Conservation (phyloP, 2,888 invertebrate species). For the Machimus rusticus region DNA sequence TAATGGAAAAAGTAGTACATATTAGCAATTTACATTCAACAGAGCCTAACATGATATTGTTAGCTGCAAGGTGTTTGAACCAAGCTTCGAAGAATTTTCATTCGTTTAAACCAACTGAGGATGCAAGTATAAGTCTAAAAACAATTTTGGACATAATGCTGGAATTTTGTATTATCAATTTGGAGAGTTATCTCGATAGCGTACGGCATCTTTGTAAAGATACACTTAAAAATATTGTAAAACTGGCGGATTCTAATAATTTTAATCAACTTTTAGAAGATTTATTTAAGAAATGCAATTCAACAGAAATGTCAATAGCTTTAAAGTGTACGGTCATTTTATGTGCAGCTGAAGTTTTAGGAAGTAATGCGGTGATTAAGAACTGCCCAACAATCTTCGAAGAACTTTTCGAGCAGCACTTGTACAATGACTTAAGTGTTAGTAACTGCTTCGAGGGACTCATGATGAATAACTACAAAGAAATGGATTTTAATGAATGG, state of each 20-base stretch:
- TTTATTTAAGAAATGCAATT: constrained; percentile 54
- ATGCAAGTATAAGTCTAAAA: neutral
- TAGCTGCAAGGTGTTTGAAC: constrained; percentile 54
- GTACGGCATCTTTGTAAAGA: constrained; percentile 69
- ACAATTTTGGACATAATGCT: constrained; percentile 55
- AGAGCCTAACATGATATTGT: constrained; percentile 55
- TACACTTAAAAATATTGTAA: constrained; percentile 63
- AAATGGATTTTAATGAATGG: constrained; percentile 62
- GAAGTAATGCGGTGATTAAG: constrained; percentile 51
- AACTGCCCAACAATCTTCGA: constrained; percentile 53
- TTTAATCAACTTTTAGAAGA: constrained; percentile 52
- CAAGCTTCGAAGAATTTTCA: constrained; percentile 53
- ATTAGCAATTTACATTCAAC: constrained; percentile 52
- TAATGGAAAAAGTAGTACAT: constrained; percentile 51
- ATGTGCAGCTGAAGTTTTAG: constrained; percentile 54
- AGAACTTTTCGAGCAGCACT: constrained; percentile 51
- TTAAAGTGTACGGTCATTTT: constrained; percentile 56
- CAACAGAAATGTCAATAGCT: constrained; percentile 51
- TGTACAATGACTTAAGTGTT: constrained; percentile 63
- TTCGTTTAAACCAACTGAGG: constrained; percentile 50
- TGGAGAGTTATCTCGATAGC: constrained; percentile 73
- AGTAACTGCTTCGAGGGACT: constrained; percentile 66
- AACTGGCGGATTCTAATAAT: constrained; percentile 55
- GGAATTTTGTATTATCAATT: constrained; percentile 67
- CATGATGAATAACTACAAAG: constrained; percentile 64